Evolutionary conservation across 2,113 vertebrate species (phyloP).

Genomic region (Diphyllodes magnificus): DNA sequence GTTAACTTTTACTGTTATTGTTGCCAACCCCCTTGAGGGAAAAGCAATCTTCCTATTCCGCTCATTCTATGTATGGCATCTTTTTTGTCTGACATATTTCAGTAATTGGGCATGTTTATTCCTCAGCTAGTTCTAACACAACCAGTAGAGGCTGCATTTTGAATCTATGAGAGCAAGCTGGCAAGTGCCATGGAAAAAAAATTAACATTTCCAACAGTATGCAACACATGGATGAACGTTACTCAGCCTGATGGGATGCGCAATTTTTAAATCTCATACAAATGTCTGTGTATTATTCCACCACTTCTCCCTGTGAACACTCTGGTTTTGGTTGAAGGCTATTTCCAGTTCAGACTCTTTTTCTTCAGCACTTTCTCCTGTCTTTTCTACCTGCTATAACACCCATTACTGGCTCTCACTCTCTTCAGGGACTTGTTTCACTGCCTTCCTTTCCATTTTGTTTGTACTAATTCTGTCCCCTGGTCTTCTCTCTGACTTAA

Average conservation of each 20-base stretch:
- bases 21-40: slow-evolving; percentile 17
- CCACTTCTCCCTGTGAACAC: not conserved
- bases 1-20: not conserved
- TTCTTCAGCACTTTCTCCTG: not conserved
- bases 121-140: slow-evolving; percentile 39
- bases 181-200: slow-evolving; percentile 33
- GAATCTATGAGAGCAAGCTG: slow-evolving; percentile 15
- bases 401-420: not conserved
- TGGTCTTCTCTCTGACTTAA: not conserved
- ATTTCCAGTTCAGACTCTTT: not conserved
- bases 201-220: not conserved
- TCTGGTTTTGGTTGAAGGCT: not conserved
- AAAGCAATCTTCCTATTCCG: slow-evolving; percentile 17
- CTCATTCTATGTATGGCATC: not conserved
- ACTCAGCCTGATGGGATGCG: not conserved
- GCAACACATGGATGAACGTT: slow-evolving; percentile 32
- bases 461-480: not conserved
- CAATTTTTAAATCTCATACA: slow-evolving; percentile 12
- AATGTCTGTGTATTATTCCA: not conserved
- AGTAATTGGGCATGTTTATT: slow-evolving; percentile 39
- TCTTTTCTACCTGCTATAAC: not conserved
- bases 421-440: not conserved
- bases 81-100: slow-evolving; percentile 54
- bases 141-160: slow-evolving; percentile 20
- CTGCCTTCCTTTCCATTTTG: not conserved